phyloP scores from a whole-genome alignment of 2,888 invertebrate genomes.

The Lymantria dispar region DNA sequence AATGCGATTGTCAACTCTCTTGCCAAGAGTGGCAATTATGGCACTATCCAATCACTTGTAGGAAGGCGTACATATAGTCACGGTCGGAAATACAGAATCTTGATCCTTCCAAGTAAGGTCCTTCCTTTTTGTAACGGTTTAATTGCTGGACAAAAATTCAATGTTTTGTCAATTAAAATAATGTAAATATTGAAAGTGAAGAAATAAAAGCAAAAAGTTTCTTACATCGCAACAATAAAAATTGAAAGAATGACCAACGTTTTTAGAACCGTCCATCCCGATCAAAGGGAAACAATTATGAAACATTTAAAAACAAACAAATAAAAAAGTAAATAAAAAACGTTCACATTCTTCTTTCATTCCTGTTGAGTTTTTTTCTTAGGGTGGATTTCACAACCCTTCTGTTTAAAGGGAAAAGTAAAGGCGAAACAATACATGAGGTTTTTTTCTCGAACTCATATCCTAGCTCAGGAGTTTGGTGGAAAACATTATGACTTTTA shows the following conservation, averaged over 20 bases:
- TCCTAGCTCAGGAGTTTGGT: slow-evolving; percentile 31
- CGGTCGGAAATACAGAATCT: too few species aligned
- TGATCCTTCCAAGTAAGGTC: too few species aligned
- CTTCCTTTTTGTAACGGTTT: too few species aligned
- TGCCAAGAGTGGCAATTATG: too few species aligned
- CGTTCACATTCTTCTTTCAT: slow-evolving; percentile 57
- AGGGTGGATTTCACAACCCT: slow-evolving; percentile 61
- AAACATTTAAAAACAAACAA: slow-evolving; percentile 44
- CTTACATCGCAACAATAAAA: slow-evolving; percentile 1
- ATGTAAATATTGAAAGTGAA: not conserved
- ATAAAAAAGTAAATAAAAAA: slow-evolving; percentile 41
- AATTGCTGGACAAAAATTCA: too few species aligned
- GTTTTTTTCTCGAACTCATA: slow-evolving; percentile 40
- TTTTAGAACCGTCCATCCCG: slow-evolving; percentile 27
- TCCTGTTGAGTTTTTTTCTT: slow-evolving; percentile 61
- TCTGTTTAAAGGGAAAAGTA: slow-evolving; percentile 45
- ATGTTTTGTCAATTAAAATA: not conserved
- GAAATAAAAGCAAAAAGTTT: not conserved
- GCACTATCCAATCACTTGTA: too few species aligned
- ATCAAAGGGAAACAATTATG: slow-evolving; percentile 42
- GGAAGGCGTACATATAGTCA: too few species aligned
- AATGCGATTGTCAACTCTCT: too few species aligned
- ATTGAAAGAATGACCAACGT: slow-evolving; percentile 26
- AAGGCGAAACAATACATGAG: slow-evolving; percentile 53
- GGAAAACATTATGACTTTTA: not conserved